phyloP scores from a whole-genome alignment of 2,888 invertebrate species.

The Thysanoteuthis rhombus region DNA sequence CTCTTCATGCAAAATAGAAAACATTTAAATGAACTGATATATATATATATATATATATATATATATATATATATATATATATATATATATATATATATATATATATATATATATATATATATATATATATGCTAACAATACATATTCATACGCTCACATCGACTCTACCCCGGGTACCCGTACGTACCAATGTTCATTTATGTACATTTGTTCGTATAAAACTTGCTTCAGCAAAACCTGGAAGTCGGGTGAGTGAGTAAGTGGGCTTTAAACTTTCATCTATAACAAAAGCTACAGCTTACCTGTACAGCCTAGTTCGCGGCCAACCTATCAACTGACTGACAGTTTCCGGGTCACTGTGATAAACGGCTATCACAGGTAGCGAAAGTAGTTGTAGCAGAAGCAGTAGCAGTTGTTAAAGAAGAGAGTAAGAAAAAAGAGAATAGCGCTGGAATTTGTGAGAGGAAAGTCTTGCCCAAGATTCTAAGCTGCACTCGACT shows the following conservation, averaged over 20 bases:
- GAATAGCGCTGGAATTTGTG: no score
- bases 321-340: background rate
- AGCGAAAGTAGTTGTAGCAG: no score
- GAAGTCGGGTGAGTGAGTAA: background rate
- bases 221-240: background rate
- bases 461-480: no score
- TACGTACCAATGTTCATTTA: background rate
- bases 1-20: no score
- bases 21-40: no score
- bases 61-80: no score
- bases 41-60: no score
- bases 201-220: background rate
- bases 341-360: background rate
- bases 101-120: background rate
- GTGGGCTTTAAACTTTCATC: background rate
- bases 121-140: background rate
- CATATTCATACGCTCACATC: background rate
- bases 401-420: background rate
- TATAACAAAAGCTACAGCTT: background rate
- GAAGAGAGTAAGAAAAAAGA: no score
- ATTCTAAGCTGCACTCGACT: no score
- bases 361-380: background rate
- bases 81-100: no score
- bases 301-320: background rate
- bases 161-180: background rate